These are phyloP conservation scores for Gallinago jamesoni DNA, from an alignment of 2,113 vertebrate species.

Conservation along the genomic window DNA sequence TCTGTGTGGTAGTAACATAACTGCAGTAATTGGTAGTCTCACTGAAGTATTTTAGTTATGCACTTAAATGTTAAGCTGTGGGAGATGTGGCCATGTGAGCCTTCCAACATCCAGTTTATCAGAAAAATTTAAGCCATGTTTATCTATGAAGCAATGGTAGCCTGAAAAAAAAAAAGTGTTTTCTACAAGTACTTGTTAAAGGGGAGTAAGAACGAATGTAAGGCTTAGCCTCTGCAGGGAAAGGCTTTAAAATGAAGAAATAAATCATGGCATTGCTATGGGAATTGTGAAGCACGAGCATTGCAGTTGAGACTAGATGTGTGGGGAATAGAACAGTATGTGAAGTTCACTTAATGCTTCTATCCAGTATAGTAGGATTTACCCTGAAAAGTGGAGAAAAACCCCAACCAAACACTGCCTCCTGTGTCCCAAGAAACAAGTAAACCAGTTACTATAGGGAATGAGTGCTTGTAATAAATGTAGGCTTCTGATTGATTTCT, in stretches of 20 bases:
- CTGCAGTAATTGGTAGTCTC: conserved; percentile 9
- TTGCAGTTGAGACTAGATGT: background rate
- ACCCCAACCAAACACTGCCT: too few species aligned
- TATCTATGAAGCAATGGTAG: background rate
- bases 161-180: background rate
- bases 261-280: background rate
- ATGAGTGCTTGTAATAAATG: background rate
- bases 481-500: background rate
- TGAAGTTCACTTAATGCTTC: background rate
- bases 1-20: background rate
- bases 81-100: background rate
- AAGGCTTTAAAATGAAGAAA: background rate
- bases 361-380: background rate
- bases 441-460: background rate
- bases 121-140: conserved; percentile 24
- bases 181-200: background rate
- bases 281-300: background rate
- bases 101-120: conserved; percentile 11
- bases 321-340: background rate
- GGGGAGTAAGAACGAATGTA: background rate
- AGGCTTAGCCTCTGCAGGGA: background rate
- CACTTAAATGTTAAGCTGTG: background rate
- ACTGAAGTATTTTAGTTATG: conserved; percentile 36
- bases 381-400: background rate
- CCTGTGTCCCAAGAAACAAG: background rate